Conservation (phyloP, 1,140 invertebrate genomes). For the Oncopodura yosiiana region DNA sequence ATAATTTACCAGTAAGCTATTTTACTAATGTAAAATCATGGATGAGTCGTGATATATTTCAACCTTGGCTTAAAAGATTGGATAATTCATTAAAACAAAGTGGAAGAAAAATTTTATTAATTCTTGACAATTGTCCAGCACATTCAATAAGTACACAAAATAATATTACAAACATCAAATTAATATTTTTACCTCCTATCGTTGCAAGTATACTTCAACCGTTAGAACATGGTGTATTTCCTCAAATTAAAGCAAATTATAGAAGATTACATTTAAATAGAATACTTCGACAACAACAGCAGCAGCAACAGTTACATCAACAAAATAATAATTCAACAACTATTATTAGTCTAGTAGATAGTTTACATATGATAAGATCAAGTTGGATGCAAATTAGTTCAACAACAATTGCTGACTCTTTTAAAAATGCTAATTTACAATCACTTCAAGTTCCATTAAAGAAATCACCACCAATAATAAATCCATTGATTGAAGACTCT, state of each 20-base stretch:
- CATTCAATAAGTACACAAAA: constrained; percentile 5
- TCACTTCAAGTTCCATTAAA: background rate
- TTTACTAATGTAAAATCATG: constrained; percentile 13
- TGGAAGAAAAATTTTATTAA: constrained; percentile 9
- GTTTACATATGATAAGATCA: constrained; percentile 5
- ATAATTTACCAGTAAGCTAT: constrained; percentile 19
- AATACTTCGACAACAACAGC: constrained; percentile 2
- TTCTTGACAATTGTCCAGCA: constrained; percentile 17
- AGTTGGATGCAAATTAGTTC: constrained; percentile 1
- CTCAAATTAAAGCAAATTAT: constrained; percentile 4
- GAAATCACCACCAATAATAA: background rate
- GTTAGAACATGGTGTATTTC: constrained; percentile 11
- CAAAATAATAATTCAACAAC: background rate
- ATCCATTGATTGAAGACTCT: background rate
- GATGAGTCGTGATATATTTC: constrained; percentile 12
- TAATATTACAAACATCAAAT: constrained; percentile 12
- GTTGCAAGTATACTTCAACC: constrained; percentile 14
- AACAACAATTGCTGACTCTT: background rate
- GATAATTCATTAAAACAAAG: background rate
- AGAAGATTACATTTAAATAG: constrained; percentile 11
- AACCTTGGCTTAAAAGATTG: constrained; percentile 6
- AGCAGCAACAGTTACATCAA: background rate
- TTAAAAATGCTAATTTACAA: constrained; percentile 19
- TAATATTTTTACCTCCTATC: constrained; percentile 6
- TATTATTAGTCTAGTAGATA: constrained; percentile 6